phyloP scores from a whole-genome alignment of 2,888 invertebrate species.

The Morinoia aosen region DNA sequence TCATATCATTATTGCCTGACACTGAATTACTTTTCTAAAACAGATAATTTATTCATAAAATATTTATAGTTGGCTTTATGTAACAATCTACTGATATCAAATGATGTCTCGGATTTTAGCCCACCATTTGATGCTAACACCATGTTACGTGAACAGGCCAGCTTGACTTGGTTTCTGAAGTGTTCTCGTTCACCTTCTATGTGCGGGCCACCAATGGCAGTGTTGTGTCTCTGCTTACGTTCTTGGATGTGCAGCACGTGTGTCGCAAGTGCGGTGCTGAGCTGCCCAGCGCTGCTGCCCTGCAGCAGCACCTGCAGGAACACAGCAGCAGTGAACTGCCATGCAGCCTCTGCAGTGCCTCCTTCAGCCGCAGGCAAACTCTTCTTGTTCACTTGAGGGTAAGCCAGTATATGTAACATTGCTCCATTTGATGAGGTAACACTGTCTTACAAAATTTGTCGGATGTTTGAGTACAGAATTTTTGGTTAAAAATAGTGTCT shows the following conservation, averaged over 20 bases:
- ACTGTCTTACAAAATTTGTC: neutral
- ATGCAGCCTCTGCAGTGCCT: conserved; percentile 5
- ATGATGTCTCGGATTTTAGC: neutral
- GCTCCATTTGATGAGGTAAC: neutral
- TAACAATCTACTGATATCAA: too few species aligned
- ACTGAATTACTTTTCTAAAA: too few species aligned
- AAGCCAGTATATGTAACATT: neutral
- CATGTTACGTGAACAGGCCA: too few species aligned
- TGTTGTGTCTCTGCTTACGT: neutral
- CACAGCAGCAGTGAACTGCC: conserved; percentile 34
- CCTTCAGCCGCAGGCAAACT: conserved; percentile 18
- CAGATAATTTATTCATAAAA: too few species aligned
- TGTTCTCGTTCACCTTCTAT: neutral
- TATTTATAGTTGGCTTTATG: too few species aligned
- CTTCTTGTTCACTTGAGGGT: conserved; percentile 9
- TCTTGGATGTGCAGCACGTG: neutral
- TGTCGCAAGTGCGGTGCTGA: neutral
- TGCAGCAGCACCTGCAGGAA: conserved; percentile 14
- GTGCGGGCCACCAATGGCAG: neutral
- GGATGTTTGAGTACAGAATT: too few species aligned
- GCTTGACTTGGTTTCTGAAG: too few species aligned
- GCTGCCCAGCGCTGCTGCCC: neutral
- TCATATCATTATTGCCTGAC: too few species aligned
- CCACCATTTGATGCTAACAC: neutral
- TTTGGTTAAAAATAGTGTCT: too few species aligned